These are phyloP conservation scores for Ploceus nigricollis DNA, from an alignment of 2,113 vertebrate species.

Conservation along the genomic window DNA sequence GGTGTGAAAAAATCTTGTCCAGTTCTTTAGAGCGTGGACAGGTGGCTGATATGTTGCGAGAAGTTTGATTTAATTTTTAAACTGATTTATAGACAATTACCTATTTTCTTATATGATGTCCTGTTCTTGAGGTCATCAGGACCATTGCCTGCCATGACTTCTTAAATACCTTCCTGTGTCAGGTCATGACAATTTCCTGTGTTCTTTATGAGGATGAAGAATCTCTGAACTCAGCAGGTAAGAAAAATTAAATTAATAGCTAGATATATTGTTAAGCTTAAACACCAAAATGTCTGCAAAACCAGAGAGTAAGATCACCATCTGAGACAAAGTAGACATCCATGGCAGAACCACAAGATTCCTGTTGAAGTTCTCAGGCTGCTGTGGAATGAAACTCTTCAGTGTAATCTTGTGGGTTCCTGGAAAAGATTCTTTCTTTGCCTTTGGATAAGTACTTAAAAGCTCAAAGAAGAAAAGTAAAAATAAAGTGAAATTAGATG, in stretches of 20 bases:
- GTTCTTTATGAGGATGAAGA: neutral
- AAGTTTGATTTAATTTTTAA: neutral
- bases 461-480: neutral
- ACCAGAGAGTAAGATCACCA: neutral
- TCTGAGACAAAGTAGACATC: neutral
- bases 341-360: neutral
- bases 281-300: neutral
- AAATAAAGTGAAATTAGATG: neutral
- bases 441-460: neutral
- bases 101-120: neutral
- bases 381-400: neutral
- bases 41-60: neutral
- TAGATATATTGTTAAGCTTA: neutral
- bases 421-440: neutral
- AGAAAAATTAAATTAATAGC: neutral
- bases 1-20: neutral
- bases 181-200: neutral
- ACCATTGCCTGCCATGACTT: neutral
- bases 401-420: neutral
- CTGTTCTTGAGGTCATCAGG: accelerated
- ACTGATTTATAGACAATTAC: neutral
- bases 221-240: neutral
- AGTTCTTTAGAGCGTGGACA: neutral
- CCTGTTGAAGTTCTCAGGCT: neutral
- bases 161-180: neutral